Percentiles rank a stretch among this genome's conserved stretches.
Conservation (phyloP, 2,888 invertebrate genomes). For the Gnatocerus cornutus region DNA sequence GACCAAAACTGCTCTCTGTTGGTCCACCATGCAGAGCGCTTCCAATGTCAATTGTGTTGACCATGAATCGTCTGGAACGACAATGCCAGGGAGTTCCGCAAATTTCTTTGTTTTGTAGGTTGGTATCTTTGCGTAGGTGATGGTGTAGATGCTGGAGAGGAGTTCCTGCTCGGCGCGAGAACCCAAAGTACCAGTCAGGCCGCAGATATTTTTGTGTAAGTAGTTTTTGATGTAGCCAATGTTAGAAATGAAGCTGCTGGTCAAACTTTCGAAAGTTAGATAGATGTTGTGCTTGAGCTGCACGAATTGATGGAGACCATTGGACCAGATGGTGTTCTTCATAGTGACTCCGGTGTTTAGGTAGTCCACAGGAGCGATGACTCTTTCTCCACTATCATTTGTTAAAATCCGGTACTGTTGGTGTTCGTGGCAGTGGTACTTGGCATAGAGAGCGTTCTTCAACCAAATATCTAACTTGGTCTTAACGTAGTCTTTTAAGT, state of each 20-base stretch:
- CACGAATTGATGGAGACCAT: constrained; percentile 43
- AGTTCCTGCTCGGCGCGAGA: constrained; percentile 61
- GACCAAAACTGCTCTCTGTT: constrained; percentile 60
- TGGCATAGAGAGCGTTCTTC: constrained; percentile 37
- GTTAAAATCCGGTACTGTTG: constrained; percentile 9
- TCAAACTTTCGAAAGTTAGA: constrained; percentile 63
- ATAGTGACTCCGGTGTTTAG: constrained; percentile 34
- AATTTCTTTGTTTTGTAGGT: constrained; percentile 59
- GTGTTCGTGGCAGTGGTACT: constrained; percentile 31
- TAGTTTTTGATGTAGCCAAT: constrained; percentile 57
- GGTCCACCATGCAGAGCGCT: constrained; percentile 21
- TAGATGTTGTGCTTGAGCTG: constrained; percentile 51
- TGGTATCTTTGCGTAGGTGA: constrained; percentile 64
- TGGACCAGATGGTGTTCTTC: constrained; percentile 40
- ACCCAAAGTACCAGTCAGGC: constrained; percentile 68
- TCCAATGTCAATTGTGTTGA: constrained; percentile 30
- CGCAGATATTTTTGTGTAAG: constrained; percentile 59
- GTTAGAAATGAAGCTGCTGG: constrained; percentile 68
- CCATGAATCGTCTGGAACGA: constrained; percentile 47
- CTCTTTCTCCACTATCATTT: constrained; percentile 14
- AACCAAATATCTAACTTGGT: constrained; percentile 24
- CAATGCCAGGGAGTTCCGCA: constrained; percentile 48
- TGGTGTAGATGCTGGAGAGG: constrained; percentile 58
- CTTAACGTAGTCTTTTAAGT: constrained; percentile 31
- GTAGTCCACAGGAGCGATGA: constrained; percentile 27